Conservation (phyloP, 2,888 invertebrate species). For the Platycheirus rosarum region DNA sequence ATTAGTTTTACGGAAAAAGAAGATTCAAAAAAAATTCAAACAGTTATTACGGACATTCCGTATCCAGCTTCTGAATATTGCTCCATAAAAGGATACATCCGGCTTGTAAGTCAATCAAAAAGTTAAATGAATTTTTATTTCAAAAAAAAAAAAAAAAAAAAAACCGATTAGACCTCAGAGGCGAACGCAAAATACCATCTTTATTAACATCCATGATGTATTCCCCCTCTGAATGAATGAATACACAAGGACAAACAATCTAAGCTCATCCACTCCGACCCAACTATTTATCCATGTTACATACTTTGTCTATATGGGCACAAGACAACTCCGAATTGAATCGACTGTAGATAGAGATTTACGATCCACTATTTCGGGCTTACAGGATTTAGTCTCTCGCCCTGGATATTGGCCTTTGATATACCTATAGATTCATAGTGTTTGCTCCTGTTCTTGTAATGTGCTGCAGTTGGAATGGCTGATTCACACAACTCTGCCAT, state of each 20-base stretch:
- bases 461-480: constrained; percentile 24
- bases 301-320: constrained; percentile 37
- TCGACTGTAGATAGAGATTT: constrained; percentile 65
- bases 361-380: constrained; percentile 44
- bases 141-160: background rate
- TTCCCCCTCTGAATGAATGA: background rate
- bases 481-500: constrained; percentile 55
- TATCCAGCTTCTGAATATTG: background rate
- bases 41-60: constrained; percentile 1
- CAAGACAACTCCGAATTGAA: constrained; percentile 63
- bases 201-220: constrained; percentile 34
- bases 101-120: constrained; percentile 25
- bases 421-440: background rate
- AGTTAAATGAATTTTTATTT: constrained; percentile 23
- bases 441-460: constrained; percentile 1
- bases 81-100: constrained; percentile 15
- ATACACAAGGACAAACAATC: constrained; percentile 50
- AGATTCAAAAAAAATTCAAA: constrained; percentile 18
- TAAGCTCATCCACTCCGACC: constrained; percentile 51
- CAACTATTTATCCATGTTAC: constrained; percentile 61
- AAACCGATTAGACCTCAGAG: constrained; percentile 24
- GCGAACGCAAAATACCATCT: constrained; percentile 14
- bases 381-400: constrained; percentile 13
- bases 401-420: constrained; percentile 1
- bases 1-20: background rate